A percentile compares a stretch with the other conserved stretches of the same genome.
Evolutionary conservation across 2,113 vertebrate species (phyloP).

Genomic region (Laticauda laticaudata): DNA sequence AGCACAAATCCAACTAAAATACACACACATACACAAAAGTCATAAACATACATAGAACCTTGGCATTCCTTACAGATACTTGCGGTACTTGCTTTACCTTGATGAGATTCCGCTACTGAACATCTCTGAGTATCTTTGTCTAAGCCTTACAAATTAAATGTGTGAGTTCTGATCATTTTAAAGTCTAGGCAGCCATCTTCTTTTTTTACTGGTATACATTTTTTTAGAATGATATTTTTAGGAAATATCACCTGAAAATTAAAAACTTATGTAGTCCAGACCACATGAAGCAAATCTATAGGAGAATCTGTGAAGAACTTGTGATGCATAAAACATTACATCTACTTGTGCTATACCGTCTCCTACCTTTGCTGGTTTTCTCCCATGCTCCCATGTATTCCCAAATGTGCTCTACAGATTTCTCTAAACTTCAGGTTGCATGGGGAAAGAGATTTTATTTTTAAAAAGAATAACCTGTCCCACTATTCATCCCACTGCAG

Average conservation of each 20-base stretch:
- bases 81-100: constrained; percentile 51
- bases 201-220: constrained; percentile 54
- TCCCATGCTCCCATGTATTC: background rate
- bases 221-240: constrained; percentile 46
- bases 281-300: constrained; percentile 69
- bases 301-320: constrained; percentile 53
- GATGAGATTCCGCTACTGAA: constrained; percentile 63
- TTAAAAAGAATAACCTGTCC: background rate
- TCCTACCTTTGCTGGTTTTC: background rate
- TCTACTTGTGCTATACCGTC: background rate
- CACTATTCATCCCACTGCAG: background rate
- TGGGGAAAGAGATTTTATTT: background rate
- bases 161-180: constrained; percentile 58
- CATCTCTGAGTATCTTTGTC: constrained; percentile 66
- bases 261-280: constrained; percentile 62
- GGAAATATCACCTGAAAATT: constrained; percentile 67
- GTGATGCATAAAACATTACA: constrained; percentile 24
- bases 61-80: constrained; percentile 64
- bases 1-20: constrained; percentile 69
- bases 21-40: constrained; percentile 14
- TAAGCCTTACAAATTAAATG: constrained; percentile 77
- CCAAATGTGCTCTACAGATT: background rate
- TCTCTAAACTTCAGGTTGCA: background rate
- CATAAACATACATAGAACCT: constrained; percentile 64
- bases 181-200: constrained; percentile 57